Base-by-base conservation (phyloP, 2,888 invertebrate species). In the Sesamia inferens region DNA sequence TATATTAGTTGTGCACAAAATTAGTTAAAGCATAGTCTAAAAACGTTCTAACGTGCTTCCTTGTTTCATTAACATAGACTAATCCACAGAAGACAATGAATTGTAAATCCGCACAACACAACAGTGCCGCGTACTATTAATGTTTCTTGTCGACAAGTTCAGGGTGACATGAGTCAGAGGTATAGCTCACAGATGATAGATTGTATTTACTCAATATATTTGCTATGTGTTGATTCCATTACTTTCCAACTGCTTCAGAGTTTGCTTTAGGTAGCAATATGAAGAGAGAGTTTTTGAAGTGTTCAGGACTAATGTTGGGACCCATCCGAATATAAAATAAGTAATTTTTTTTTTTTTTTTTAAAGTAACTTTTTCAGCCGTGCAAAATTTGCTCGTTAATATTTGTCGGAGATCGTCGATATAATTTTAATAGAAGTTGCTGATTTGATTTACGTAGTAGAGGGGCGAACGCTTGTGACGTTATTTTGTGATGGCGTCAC, bases 21-120 rank as follows among this genome's bases (percentile, higher is more conserved):
- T 39, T 39, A 39, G 39, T 39, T 39, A 39, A 39, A 6, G 39
- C 39, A 39, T 39, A 39, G 39, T 5, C 39, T 61, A 76, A 78
- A 61, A 19, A 68, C 31, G 31, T 31, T 59, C 6, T 24, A 22
- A 31, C 44, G 10, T 61, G 48, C 16, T 24, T 66, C n/a, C n/a
- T 61, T 44, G 31, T 13, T n/a, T 51, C 48, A 39, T 51, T 31
- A 59, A 48, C 64, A 24, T 64, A 64, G 65, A 42, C 55, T 57
- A 57, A 62, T 78, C 47, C 61, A 8, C 59, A 19, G 31, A 8
- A 24, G 44, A 80, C 51, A 80, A 71, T 67, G 71, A 54, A 79
- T 71, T 76, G 63, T 79, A 79, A 80, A 79, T 71, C 48, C 55
- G 14, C 58, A n/a, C 47, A 51, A 69, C 57, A 66, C 13, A 59